Evolutionary conservation across 2,113 vertebrate species (phyloP), one percentile per base, ranked within the genome.

Genomic region (Pica pica): DNA sequence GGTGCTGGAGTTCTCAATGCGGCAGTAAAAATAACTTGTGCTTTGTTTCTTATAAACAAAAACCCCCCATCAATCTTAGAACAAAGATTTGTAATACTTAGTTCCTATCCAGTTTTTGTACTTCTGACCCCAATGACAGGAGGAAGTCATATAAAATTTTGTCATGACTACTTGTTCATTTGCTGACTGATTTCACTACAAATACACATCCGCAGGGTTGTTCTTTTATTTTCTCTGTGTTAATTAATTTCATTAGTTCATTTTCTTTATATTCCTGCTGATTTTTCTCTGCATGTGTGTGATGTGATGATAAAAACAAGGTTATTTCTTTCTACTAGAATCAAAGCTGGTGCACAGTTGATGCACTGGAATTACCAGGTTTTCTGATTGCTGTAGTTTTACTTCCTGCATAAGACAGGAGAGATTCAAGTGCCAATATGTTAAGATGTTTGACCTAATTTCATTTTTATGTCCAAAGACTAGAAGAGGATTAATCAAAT

Each of bases 191-290:
- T 70, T 92, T 76, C 83, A 70, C 81, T 92, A 55, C 31, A 53
- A 33, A 26, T 30, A 64, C 37, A 63, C 30, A 60, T 82, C 73
- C 80, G 50, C 35, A 80, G 67, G 46, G 21, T 59, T 35, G 17
- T 71, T 85, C 27, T 90, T 90, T 91, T 76, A 60, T 94, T 89
- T 85, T 71, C n/a, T 59, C 0, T 73, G 21, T 82, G 44, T 82
- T 95, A 90, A 96, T 91, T 87, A 93, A 76, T 79, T 88, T 93
- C 53, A 57, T 88, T 78, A 56, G 60, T 94, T 87, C 74, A 88
- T 50, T 86, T 2, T 3, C 64, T 44, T 88, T 93, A 55, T 21
- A 63, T 77, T 90, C 85, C 68, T 88, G 37, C 28, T 55, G 73
- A 73, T 60, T 55, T 86, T 94, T 77, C 67, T 74, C 52, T 65